Conservation (phyloP, 2,797 vertebrate genomes). For the Lophius americanus region DNA sequence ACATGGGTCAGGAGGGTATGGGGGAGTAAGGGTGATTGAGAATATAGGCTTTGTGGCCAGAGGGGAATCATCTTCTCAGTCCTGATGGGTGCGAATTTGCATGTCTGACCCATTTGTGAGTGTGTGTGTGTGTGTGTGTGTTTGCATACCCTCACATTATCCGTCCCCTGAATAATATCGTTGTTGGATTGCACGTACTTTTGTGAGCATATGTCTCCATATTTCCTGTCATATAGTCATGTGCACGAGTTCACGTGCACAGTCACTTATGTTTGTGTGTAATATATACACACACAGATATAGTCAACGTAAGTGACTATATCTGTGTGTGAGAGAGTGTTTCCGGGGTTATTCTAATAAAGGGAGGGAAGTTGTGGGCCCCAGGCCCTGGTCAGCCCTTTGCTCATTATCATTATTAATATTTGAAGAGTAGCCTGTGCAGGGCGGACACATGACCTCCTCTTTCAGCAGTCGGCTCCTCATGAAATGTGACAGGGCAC, state of each 20-base stretch:
- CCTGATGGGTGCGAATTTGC: constrained; percentile 69
- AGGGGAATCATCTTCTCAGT: constrained; percentile 65
- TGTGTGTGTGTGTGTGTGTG: constrained; percentile 49
- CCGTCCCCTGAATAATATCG: constrained; percentile 65
- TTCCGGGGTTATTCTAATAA: constrained; percentile 80
- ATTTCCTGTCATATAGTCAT: constrained; percentile 61
- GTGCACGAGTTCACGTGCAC: constrained; percentile 47
- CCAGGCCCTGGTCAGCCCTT: constrained; percentile 75
- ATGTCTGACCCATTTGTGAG: constrained; percentile 63
- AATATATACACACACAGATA: no score
- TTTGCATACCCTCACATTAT: constrained; percentile 54
- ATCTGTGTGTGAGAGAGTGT: constrained; percentile 36
- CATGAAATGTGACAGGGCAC: constrained; percentile 76
- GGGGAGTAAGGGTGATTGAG: constrained; percentile 45
- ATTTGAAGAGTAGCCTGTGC: constrained; percentile 76
- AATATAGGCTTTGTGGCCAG: constrained; percentile 70
- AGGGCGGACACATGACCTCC: constrained; percentile 65
- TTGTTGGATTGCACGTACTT: constrained; percentile 59
- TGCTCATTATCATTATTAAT: constrained; percentile 82
- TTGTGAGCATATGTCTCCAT: constrained; percentile 56
- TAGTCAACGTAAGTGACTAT: constrained; percentile 13
- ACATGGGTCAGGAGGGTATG: constrained; percentile 72
- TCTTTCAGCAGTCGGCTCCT: constrained; percentile 59
- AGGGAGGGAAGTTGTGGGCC: constrained; percentile 64
- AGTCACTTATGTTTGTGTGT: constrained; percentile 46